Evolutionary conservation across 1,140 invertebrate species (phyloP).

Genomic region (Sitodiplosis mosellana): DNA sequence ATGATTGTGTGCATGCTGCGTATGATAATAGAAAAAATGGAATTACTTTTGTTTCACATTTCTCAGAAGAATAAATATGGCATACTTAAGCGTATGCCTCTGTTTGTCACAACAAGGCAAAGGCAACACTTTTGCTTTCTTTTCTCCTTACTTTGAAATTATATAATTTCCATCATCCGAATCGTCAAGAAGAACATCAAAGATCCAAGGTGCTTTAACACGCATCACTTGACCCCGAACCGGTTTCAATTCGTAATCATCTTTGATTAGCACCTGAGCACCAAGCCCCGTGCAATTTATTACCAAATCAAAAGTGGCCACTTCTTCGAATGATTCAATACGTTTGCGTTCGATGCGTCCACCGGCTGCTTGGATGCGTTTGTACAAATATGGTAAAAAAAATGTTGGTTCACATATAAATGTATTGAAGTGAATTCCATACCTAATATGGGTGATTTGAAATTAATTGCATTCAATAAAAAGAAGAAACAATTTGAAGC

Average conservation of each 20-base stretch:
- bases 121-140: not conserved
- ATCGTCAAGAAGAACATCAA: constrained; percentile 31
- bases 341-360: constrained; percentile 31
- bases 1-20: constrained; percentile 40
- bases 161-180: constrained; percentile 43
- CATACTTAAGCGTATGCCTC: too few species aligned
- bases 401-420: constrained; percentile 38
- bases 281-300: constrained; percentile 56
- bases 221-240: constrained; percentile 51
- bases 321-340: constrained; percentile 31
- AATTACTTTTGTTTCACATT: not conserved
- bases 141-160: constrained; percentile 46
- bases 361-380: constrained; percentile 33
- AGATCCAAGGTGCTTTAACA: constrained; percentile 43
- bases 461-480: not conserved
- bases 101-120: too few species aligned
- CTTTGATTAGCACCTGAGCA: constrained; percentile 33
- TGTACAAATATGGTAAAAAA: constrained; percentile 37
- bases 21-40: constrained; percentile 8
- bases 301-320: constrained; percentile 39
- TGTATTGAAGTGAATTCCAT: constrained; percentile 37
- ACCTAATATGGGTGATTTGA: constrained; percentile 23
- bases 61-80: not conserved
- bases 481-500: not conserved
- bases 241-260: constrained; percentile 31